phyloP scores from a whole-genome alignment of 2,888 invertebrate genomes.

The Priocnemis perturbator region DNA sequence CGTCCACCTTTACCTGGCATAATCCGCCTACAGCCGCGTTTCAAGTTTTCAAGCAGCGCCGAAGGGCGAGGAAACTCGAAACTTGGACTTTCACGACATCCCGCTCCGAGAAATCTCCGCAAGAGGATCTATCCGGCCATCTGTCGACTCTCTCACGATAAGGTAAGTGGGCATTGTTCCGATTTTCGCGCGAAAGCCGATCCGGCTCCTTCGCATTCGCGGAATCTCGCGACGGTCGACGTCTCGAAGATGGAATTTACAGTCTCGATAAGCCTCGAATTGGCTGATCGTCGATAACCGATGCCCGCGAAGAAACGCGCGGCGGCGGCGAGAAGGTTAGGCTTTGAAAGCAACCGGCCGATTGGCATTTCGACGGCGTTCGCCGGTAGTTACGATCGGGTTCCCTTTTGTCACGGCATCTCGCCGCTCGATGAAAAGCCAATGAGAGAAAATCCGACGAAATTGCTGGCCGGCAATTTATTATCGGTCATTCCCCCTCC shows the following conservation, averaged over 20 bases:
- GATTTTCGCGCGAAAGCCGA: no score
- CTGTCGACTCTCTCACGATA: conserved; percentile 7
- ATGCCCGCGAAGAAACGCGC: no score
- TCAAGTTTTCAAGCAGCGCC: background rate
- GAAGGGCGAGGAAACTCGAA: conserved; percentile 1
- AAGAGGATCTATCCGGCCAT: conserved; percentile 1
- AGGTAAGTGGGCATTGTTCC: background rate
- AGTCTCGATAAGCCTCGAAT: no score
- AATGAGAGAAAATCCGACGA: conserved; percentile 9
- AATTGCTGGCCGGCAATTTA: conserved; percentile 17
- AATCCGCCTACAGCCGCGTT: background rate
- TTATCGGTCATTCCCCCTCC: conserved; percentile 4
- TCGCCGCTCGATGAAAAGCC: conserved; percentile 13
- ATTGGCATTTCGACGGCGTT: conserved; percentile 28
- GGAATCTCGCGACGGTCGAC: no score
- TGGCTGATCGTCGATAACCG: no score
- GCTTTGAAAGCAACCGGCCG: conserved; percentile 21
- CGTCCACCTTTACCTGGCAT: background rate
- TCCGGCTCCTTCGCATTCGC: no score
- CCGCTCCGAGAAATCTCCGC: conserved; percentile 1
- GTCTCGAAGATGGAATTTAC: no score
- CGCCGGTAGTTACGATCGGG: conserved; percentile 22
- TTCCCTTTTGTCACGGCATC: conserved; percentile 9
- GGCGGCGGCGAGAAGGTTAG: no score
- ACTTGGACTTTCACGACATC: background rate